Evolutionary conservation across 1,140 invertebrate genomes (phyloP), one percentile per base, ranked within the genome.

Genomic region (Calephelis virginiensis): DNA sequence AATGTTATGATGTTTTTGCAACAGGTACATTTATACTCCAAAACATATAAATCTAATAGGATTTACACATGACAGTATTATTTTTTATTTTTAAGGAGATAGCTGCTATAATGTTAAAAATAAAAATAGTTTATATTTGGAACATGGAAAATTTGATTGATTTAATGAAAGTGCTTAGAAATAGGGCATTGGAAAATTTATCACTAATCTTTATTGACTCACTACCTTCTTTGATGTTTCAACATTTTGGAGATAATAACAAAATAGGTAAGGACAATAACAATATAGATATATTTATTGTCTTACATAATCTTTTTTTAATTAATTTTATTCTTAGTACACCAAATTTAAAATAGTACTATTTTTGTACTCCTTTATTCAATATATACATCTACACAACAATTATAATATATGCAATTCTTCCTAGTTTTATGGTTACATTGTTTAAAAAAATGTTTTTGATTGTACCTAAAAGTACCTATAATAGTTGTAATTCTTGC

Each of bases 191-290:
- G 64, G 69, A 90, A 61, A 82, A 86, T 68, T 76, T 92, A 45
- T 73, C 78, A 64, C 56, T 94, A 37, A 89, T 95, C 49, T 92
- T 95, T 9, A 91, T 95, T 61, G 94, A 95, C 84, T 95, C 94
- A 47, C 76, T 95, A 56, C 92, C 94, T 61, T 84, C 89, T 61
- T 66, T 95, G 53, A 85, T 91, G 80, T 82, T 91, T 56, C 91
- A 92, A 78, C 79, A 86, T 72, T 77, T 91, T 68, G 88, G 88
- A 46, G 90, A 92, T 78, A 78, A 86, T 61, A 85, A 80, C 73
- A 91, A 91, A 82, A 81, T 91, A 64, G 90, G 87, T 86, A 77
- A 75, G 77, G 73, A 69, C 46, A 28, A 3, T 28, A 28, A 28
- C 2, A 28, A 28, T 28, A 28, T 4, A 28, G 28, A 28, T 28